Evolutionary conservation across 2,113 vertebrate species (phyloP), one percentile per base, ranked within the genome.

Genomic region (Balaeniceps rex): DNA sequence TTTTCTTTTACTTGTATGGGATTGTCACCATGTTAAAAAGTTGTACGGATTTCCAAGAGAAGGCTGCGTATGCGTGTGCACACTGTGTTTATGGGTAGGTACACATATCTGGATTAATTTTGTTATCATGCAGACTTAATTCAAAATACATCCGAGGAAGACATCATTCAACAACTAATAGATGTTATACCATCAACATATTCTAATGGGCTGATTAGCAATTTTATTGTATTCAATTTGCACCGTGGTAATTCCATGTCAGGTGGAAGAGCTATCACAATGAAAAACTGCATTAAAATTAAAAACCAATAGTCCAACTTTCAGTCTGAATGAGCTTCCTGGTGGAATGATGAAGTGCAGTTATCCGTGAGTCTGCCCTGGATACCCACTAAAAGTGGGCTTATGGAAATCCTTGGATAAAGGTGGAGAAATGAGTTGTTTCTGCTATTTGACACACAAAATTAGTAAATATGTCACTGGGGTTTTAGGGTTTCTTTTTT

Each of bases 211-310:
- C 97, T 97, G 96, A 98, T 98, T 98, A 98, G 97, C 97, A 97
- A 97, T 98, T 98, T 97, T 98, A 98, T 97, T 98, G 97, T 98
- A 95, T 98, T 98, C 98, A 98, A 98, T 98, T 98, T 98, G 97
- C 87, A 80, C 94, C 10, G 0, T 97, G 97, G 98, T 96, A 98
- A 98, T 98, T 97, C 94, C 44, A 3, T 97, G 97, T 98, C 97
- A 97, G 95, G 87, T 93, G 75, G 96, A 97, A 98, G 96, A 96
- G 94, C 98, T 94, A 98, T 98, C 96, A 98, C 96, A 96, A 97
- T 98, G 98, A 98, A 98, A 98, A 98, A 98, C 95, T 95, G 96
- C 66, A 2, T 93, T 96, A 93, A 98, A 97, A 98, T 98, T 98
- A 98, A 98, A 98, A 98, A 97, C 93, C 97, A 98, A 96, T 97